Evolutionary conservation across 2,797 vertebrate species (phyloP).

Genomic region (Gymnodraco acuticeps): DNA sequence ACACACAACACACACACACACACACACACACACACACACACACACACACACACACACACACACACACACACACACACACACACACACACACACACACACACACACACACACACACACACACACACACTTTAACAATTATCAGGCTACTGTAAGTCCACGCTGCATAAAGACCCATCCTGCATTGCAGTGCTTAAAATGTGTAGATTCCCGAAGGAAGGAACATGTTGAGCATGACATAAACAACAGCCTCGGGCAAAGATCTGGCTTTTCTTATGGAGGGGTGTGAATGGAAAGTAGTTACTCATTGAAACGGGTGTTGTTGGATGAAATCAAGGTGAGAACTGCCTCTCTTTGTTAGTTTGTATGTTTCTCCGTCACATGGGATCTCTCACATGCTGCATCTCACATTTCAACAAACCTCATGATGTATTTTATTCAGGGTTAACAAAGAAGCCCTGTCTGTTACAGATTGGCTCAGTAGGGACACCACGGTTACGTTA

Average conservation of each 20-base stretch:
- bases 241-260: slow-evolving; percentile 53
- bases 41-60: too few species aligned
- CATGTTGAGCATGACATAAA: slow-evolving; percentile 71
- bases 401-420: background rate
- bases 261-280: slow-evolving; percentile 24
- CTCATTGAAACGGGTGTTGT: slow-evolving; percentile 21
- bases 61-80: slow-evolving; percentile 8
- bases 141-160: slow-evolving; percentile 71
- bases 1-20: background rate
- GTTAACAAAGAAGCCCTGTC: background rate
- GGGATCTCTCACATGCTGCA: slow-evolving; percentile 1
- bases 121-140: slow-evolving; percentile 80
- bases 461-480: slow-evolving; percentile 16
- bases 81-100: background rate
- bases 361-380: background rate
- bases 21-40: background rate
- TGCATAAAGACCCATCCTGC: slow-evolving; percentile 68
- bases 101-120: slow-evolving; percentile 10
- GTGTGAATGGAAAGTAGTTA: slow-evolving; percentile 16
- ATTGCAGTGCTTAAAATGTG: slow-evolving; percentile 65
- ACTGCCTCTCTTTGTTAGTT: background rate
- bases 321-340: slow-evolving; percentile 1
- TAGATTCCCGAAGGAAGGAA: slow-evolving; percentile 54
- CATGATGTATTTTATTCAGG: background rate
- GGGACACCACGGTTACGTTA: background rate